A percentile compares a stretch with the other conserved stretches of the same genome.
Conservation (phyloP, 2,888 invertebrate genomes). For the Dicranocentrus wangi region DNA sequence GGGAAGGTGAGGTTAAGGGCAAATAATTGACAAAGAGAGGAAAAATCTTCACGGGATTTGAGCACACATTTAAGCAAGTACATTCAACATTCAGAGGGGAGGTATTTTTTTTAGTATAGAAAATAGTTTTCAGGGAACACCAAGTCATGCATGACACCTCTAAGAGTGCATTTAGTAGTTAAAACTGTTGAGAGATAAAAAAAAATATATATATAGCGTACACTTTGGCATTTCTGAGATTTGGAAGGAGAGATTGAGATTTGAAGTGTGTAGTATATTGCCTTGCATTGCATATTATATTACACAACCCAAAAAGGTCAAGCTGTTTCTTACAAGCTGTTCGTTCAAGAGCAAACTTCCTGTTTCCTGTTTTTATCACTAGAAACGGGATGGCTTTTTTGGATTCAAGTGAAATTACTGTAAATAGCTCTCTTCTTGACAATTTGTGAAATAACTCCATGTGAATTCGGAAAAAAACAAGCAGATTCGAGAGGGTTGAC, state of each 20-base stretch:
- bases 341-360: constrained; percentile 31
- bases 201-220: no score
- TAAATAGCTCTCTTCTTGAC: no score
- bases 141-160: constrained; percentile 46
- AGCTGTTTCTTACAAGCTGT: constrained; percentile 22
- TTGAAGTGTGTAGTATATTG: background rate
- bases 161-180: background rate
- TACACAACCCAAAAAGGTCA: constrained; percentile 40
- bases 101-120: background rate
- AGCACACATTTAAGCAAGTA: constrained; percentile 16
- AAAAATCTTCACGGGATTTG: constrained; percentile 44
- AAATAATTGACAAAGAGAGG: constrained; percentile 20
- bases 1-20: constrained; percentile 19
- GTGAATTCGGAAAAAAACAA: background rate
- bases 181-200: background rate
- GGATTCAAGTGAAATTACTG: background rate
- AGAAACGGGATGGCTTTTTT: constrained; percentile 17
- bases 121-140: constrained; percentile 33
- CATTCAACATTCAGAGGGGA: background rate
- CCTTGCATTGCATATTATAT: background rate
- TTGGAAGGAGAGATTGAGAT: background rate
- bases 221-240: background rate
- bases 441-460: background rate
- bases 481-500: no score
- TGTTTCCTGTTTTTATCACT: constrained; percentile 45